Conservation (phyloP, 2,888 invertebrate genomes). For the Calephelis perditalis region DNA sequence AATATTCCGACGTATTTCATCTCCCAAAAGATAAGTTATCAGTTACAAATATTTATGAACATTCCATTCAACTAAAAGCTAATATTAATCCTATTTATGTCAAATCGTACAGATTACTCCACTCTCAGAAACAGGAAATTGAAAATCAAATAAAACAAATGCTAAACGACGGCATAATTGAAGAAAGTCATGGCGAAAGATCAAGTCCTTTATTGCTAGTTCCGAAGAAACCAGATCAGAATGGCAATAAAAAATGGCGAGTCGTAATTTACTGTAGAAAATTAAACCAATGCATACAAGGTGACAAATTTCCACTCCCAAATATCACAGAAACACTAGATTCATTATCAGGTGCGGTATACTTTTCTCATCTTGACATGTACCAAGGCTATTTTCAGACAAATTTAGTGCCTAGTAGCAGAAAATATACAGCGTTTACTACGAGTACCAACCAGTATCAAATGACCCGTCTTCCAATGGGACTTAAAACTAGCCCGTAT, state of each 20-base stretch:
- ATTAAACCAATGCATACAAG: neutral
- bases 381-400: too few species aligned
- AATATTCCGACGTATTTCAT: conserved; percentile 1
- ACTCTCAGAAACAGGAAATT: too few species aligned
- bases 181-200: too few species aligned
- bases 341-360: too few species aligned
- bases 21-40: conserved; percentile 1
- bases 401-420: neutral
- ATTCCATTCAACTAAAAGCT: neutral
- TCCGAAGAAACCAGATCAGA: too few species aligned
- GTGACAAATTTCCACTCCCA: neutral
- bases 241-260: too few species aligned
- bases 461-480: too few species aligned
- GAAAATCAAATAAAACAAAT: too few species aligned
- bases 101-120: too few species aligned
- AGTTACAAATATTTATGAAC: conserved; percentile 2
- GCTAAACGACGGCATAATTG: too few species aligned
- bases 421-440: neutral
- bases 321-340: neutral
- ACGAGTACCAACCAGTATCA: neutral
- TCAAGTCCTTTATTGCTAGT: too few species aligned
- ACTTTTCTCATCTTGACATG: too few species aligned
- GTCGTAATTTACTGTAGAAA: neutral
- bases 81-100: neutral
- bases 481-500: neutral